A percentile compares a stretch with the other conserved stretches of the same genome.
phyloP scores from a whole-genome alignment of 2,797 vertebrate species.

The Characodon lateralis region DNA sequence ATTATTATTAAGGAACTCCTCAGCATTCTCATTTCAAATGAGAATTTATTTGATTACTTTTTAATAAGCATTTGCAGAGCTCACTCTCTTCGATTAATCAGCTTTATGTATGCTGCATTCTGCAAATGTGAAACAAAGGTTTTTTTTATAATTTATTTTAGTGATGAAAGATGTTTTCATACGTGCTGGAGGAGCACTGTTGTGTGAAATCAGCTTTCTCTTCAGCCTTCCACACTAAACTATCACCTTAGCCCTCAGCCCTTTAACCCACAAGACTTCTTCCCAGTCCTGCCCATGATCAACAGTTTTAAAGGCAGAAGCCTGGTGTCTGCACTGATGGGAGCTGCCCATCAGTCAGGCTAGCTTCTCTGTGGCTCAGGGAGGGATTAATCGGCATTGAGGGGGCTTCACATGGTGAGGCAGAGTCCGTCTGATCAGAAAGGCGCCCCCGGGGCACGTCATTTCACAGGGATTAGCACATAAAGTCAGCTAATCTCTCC shows the following conservation, averaged over 20 bases:
- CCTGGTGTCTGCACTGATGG: constrained; percentile 46
- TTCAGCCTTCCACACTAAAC: constrained; percentile 22
- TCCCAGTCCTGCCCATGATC: constrained; percentile 37
- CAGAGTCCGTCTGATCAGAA: constrained; percentile 70
- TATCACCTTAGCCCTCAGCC: constrained; percentile 41
- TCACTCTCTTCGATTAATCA: not conserved
- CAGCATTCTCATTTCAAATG: not conserved
- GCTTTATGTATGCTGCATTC: not conserved
- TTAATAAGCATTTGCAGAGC: not conserved
- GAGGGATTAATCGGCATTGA: constrained; percentile 72
- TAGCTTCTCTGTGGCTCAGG: constrained; percentile 50
- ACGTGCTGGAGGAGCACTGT: not conserved
- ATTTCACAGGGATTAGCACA: constrained; percentile 77
- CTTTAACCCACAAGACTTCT: constrained; percentile 34
- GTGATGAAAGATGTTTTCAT: not conserved
- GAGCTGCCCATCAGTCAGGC: constrained; percentile 60
- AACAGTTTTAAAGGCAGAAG: constrained; percentile 41
- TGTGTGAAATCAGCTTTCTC: constrained; percentile 38
- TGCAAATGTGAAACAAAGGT: not conserved
- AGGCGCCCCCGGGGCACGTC: constrained; percentile 54
- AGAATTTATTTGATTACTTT: not conserved
- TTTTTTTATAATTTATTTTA: not conserved
- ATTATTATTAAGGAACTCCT: too few relatives aligned
- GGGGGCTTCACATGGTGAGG: constrained; percentile 65
- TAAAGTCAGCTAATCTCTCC: constrained; percentile 74